Conservation (phyloP, 2,797 vertebrate species). For the Cuculus canorus region DNA sequence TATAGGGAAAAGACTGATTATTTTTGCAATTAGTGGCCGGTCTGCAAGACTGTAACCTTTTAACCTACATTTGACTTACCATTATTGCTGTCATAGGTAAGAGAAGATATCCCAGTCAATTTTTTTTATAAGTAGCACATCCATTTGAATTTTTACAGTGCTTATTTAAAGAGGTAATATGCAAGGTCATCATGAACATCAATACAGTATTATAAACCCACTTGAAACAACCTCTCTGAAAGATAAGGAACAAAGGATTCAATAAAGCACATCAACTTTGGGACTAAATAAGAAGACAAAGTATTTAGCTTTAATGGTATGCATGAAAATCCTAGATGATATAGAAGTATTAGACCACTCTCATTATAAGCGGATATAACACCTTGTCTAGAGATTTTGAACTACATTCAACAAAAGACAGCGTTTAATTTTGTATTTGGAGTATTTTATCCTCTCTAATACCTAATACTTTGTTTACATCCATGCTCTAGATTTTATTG, state of each 20-base stretch:
- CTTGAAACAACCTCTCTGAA: not conserved
- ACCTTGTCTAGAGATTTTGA: not conserved
- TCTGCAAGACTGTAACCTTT: not conserved
- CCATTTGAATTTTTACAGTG: not conserved
- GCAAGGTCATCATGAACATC: not conserved
- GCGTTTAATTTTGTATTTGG: not conserved
- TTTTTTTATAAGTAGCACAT: not conserved
- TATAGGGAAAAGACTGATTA: not conserved
- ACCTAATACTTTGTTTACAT: not conserved
- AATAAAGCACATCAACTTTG: not conserved
- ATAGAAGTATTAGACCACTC: not conserved
- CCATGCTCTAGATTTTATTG: not conserved
- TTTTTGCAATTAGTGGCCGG: not conserved
- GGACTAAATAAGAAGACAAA: not conserved
- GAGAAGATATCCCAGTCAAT: not conserved
- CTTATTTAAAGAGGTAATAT: not conserved
- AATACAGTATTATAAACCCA: not conserved
- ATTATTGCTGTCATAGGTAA: not conserved
- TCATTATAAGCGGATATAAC: not conserved
- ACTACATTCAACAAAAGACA: not conserved
- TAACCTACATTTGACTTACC: not conserved
- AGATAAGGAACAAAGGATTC: not conserved
- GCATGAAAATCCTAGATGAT: not conserved
- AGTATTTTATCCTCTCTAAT: not conserved
- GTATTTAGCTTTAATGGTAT: not conserved